A percentile compares a stretch with the other conserved stretches of the same genome.
These are phyloP conservation scores for Ferdinandea cuprea DNA, from an alignment of 2,888 invertebrate species.

Conservation along the genomic window DNA sequence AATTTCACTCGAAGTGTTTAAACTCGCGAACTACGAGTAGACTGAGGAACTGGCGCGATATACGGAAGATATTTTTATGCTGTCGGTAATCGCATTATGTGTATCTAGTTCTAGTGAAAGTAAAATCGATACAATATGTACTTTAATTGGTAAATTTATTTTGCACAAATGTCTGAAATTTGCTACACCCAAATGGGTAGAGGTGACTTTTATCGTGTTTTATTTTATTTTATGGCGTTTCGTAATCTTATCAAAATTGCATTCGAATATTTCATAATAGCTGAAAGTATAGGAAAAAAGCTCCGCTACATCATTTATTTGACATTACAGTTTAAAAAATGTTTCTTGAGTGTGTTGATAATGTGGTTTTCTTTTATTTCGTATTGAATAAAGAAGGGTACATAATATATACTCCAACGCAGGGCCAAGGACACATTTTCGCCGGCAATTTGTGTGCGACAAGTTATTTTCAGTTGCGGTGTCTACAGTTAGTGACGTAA, in stretches of 20 bases:
- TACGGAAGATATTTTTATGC: not conserved
- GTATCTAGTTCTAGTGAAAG: not conserved
- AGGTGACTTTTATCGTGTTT: not conserved
- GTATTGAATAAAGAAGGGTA: too few relatives aligned
- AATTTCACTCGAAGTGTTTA: not conserved
- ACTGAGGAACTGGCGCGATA: not conserved
- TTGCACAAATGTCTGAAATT: not conserved
- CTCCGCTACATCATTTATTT: too few relatives aligned
- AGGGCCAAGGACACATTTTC: too few relatives aligned
- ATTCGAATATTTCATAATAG: too few relatives aligned
- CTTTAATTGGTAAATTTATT: not conserved
- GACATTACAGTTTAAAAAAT: too few relatives aligned
- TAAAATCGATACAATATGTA: conserved; percentile 17
- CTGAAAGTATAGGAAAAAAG: too few relatives aligned
- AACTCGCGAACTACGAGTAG: conserved; percentile 5
- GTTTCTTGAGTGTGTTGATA: too few relatives aligned
- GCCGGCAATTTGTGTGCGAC: too few relatives aligned
- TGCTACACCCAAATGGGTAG: not conserved
- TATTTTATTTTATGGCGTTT: not conserved
- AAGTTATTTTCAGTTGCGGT: too few relatives aligned
- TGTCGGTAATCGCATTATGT: conserved; percentile 49
- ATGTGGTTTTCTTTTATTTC: too few relatives aligned
- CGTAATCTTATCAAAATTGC: conserved; percentile 3
- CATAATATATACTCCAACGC: too few relatives aligned
- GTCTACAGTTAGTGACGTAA: too few relatives aligned